Conservation (phyloP, 2,797 vertebrate species). For the Scarus forsteni region DNA sequence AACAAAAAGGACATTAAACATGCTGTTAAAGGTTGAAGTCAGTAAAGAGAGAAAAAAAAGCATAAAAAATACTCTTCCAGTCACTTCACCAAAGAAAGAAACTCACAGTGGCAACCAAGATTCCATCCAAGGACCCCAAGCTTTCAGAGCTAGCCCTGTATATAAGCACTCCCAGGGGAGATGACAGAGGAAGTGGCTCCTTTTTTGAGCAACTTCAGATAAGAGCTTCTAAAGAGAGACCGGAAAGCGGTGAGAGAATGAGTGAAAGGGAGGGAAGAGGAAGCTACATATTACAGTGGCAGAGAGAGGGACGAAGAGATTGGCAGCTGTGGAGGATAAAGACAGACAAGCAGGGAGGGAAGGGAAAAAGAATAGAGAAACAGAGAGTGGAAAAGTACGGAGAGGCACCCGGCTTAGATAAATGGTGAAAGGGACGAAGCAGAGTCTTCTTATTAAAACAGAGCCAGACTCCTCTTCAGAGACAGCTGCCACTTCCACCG, state of each 20-base stretch:
- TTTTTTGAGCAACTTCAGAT: constrained; percentile 57
- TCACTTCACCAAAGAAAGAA: constrained; percentile 30
- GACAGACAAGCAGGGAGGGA: constrained; percentile 42
- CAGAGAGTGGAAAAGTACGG: constrained; percentile 34
- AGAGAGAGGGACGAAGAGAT: constrained; percentile 51
- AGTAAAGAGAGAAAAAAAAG: not conserved
- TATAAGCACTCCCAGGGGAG: constrained; percentile 38
- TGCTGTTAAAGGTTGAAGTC: constrained; percentile 1
- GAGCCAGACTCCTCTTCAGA: constrained; percentile 45
- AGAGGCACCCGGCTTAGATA: constrained; percentile 58
- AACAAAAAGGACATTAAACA: constrained; percentile 14
- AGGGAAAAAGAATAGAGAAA: constrained; percentile 37
- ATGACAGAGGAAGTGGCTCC: constrained; percentile 39
- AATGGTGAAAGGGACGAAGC: constrained; percentile 47
- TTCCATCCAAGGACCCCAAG: constrained; percentile 44
- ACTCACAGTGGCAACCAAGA: constrained; percentile 21
- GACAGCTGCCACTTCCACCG: constrained; percentile 68
- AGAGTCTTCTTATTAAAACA: constrained; percentile 62
- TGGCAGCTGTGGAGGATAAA: constrained; percentile 68
- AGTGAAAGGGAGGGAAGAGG: constrained; percentile 25
- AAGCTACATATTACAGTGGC: constrained; percentile 45
- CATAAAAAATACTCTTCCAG: constrained; percentile 35
- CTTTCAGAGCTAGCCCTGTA: constrained; percentile 41
- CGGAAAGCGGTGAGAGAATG: constrained; percentile 27
- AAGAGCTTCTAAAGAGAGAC: constrained; percentile 54